A percentile compares a stretch with the other conserved stretches of the same genome.
Evolutionary conservation across 2,888 invertebrate species (phyloP).

Genomic region (Acanthosepion pharaonis): DNA sequence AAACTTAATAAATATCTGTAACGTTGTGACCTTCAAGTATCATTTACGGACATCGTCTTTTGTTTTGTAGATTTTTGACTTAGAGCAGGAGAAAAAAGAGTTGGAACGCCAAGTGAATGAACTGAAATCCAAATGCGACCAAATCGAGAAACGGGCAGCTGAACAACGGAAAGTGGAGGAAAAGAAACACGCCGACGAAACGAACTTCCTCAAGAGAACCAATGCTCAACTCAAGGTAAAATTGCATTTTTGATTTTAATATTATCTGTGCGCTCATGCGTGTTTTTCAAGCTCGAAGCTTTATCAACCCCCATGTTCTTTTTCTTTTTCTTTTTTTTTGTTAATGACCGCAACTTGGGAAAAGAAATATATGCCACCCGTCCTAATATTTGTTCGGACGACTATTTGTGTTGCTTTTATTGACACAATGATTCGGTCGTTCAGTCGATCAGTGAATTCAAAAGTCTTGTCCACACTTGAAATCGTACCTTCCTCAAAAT

Average conservation of each 20-base stretch:
- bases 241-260: background rate
- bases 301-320: too few species aligned
- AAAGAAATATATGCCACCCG: too few species aligned
- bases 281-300: too few species aligned
- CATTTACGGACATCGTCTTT: background rate
- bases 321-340: too few species aligned
- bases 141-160: conserved; percentile 75
- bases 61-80: conserved; percentile 76
- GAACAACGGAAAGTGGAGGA: conserved; percentile 91
- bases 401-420: too few species aligned
- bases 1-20: background rate
- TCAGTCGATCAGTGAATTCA: too few species aligned
- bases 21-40: background rate
- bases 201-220: conserved; percentile 92
- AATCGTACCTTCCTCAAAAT: too few species aligned
- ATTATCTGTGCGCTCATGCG: too few species aligned
- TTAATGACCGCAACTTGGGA: too few species aligned
- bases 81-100: conserved; percentile 83
- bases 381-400: too few species aligned
- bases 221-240: conserved; percentile 91
- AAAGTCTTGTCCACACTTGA: too few species aligned
- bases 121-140: conserved; percentile 75
- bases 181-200: conserved; percentile 92
- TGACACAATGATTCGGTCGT: too few species aligned
- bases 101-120: conserved; percentile 83